Conservation (phyloP, 92 coral and sea anemone species). For the Micromussa lordhowensis region DNA sequence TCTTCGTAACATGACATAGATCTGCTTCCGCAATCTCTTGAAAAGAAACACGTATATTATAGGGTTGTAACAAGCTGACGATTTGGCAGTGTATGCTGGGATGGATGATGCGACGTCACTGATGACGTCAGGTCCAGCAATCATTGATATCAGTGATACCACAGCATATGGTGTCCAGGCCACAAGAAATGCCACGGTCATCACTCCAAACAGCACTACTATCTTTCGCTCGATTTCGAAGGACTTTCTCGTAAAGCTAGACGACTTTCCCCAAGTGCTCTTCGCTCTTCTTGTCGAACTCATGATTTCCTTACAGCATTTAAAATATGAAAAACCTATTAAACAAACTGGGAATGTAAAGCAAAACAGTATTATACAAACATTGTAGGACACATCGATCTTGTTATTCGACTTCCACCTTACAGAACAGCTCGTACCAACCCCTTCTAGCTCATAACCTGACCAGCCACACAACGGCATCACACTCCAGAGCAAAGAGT, state of each 20-base stretch:
- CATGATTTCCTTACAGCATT: slow-evolving; percentile 20
- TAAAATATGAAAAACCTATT: slow-evolving; percentile 24
- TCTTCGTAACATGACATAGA: background rate
- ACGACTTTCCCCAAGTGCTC: slow-evolving; percentile 35
- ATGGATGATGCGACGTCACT: slow-evolving; percentile 44
- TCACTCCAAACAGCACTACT: slow-evolving; percentile 52
- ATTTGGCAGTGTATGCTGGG: slow-evolving; percentile 83
- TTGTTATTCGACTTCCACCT: slow-evolving; percentile 37
- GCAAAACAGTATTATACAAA: slow-evolving; percentile 38
- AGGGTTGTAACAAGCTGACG: slow-evolving; percentile 75
- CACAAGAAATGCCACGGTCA: slow-evolving; percentile 71
- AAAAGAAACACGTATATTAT: slow-evolving; percentile 78
- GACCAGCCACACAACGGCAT: slow-evolving; percentile 57
- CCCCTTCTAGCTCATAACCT: slow-evolving; percentile 39
- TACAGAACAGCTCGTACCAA: slow-evolving; percentile 52
- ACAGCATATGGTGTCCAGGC: slow-evolving; percentile 95
- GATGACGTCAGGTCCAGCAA: slow-evolving; percentile 24
- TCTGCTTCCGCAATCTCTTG: slow-evolving; percentile 55
- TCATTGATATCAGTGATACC: slow-evolving; percentile 49
- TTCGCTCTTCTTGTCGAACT: slow-evolving; percentile 32
- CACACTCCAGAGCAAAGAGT: slow-evolving; percentile 50
- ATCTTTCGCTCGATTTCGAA: slow-evolving; percentile 33
- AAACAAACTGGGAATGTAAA: slow-evolving; percentile 32
- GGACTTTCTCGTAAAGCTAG: slow-evolving; percentile 24
- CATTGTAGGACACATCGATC: slow-evolving; percentile 30